Base-by-base conservation (phyloP, 2,113 vertebrate genomes). In the Cynocephalus volans region DNA sequence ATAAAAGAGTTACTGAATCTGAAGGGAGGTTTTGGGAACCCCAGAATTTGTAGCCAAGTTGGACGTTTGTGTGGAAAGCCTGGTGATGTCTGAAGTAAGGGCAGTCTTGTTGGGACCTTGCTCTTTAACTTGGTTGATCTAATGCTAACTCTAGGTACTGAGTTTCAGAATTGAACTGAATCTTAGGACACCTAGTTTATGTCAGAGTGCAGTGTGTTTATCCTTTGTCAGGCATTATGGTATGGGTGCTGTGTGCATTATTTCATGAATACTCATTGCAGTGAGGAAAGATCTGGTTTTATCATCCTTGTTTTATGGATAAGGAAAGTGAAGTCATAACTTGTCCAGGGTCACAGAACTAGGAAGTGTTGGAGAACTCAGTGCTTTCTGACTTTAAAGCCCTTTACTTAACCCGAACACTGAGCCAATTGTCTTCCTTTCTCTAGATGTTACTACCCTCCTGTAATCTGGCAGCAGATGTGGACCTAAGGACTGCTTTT, bases 111-210 rank as follows among this genome's bases (percentile, higher is more conserved):
- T 90, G 33, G 33, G 18, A 11, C 58, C 64, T 93, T 91, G 70
- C 24, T 50, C n/a, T 86, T 83, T 89, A 80, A 31, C 48, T 60
- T 92, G 54, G 86, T 64, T 54, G 19, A 54, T 90, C 62, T 90
- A 83, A 76, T 92, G 11, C n/a, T 73, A 23, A 72, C 13, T 72
- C 33, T 8, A 23, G 28, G 50, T 18, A 41, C 41, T 41, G 4
- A 45, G 8, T 77, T n/a, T 84, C 36, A 64, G 50, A 69, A 75
- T 36, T 84, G 56, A 65, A 13, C 13, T 67, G 70, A 82, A 69
- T 64, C 77, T 5, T 75, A 64, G 86, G 72, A 62, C 18, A 88
- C 60, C 12, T 50, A 31, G 5, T 52, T 88, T 31, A 23, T 91
- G 17, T 77, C 24, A 52, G 64, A 77, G 45, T 45, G 21, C 41